A percentile compares a stretch with the other conserved stretches of the same genome.
Evolutionary conservation across 2,113 vertebrate species (phyloP).

Genomic region (Drymodes brunneopygia): DNA sequence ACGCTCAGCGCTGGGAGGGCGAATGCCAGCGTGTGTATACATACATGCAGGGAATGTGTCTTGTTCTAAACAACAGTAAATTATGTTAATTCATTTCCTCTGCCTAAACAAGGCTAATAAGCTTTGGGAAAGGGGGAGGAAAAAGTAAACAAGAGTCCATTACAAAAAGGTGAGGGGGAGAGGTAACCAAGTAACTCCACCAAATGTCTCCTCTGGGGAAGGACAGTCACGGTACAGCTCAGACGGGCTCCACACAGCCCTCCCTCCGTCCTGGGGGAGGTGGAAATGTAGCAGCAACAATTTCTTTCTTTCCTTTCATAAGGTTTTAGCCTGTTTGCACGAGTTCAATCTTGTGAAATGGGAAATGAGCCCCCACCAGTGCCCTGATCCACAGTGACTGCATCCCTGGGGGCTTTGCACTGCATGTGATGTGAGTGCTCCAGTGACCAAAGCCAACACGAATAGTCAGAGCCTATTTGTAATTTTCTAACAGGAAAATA

Average conservation of each 20-base stretch:
- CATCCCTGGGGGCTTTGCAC: background rate
- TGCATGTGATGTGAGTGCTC: background rate
- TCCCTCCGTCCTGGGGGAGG: background rate
- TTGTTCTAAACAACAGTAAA: conserved; percentile 79
- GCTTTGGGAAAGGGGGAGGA: conserved; percentile 61
- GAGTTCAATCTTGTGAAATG: background rate
- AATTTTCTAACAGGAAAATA: conserved; percentile 54
- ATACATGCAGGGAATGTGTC: conserved; percentile 44
- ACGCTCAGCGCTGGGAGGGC: background rate
- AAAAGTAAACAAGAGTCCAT: conserved; percentile 65
- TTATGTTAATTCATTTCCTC: conserved; percentile 88
- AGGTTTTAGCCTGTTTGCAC: background rate
- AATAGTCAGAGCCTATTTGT: conserved; percentile 3
- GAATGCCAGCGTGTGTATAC: background rate
- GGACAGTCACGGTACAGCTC: background rate
- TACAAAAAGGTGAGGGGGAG: conserved; percentile 44
- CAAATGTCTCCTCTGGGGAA: conserved; percentile 33
- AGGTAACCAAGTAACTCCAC: conserved; percentile 24
- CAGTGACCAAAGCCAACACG: background rate
- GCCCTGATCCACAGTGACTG: background rate
- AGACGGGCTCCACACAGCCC: background rate
- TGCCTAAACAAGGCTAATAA: conserved; percentile 76
- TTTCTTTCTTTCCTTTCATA: background rate
- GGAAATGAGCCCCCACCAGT: background rate
- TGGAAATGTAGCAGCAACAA: background rate